phyloP scores from a whole-genome alignment of 2,888 invertebrate species.

The Blastobasis lacticolella region DNA sequence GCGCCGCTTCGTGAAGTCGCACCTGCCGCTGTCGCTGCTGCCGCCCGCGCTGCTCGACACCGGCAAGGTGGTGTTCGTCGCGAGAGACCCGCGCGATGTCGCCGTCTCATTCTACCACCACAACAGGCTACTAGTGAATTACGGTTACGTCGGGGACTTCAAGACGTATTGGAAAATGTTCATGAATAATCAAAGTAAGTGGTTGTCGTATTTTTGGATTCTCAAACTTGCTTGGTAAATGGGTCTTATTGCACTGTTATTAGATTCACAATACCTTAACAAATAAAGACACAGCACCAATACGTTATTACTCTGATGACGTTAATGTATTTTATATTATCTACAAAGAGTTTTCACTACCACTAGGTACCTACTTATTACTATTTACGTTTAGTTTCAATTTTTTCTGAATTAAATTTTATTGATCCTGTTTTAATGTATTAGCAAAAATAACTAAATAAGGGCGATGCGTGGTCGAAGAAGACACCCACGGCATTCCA shows the following conservation, averaged over 20 bases:
- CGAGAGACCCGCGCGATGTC: constrained; percentile 90
- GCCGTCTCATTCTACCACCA: constrained; percentile 88
- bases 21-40: constrained; percentile 83
- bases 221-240: background rate
- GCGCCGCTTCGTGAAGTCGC: constrained; percentile 73
- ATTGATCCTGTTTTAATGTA: too few species aligned
- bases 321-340: constrained; percentile 48
- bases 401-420: constrained; percentile 27
- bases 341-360: too few species aligned
- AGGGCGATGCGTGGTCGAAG: too few species aligned
- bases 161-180: constrained; percentile 75
- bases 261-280: background rate
- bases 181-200: too few species aligned
- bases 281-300: background rate
- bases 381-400: constrained; percentile 47
- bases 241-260: background rate
- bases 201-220: constrained; percentile 3
- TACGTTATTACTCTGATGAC: background rate
- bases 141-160: constrained; percentile 80
- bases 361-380: background rate
- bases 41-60: constrained; percentile 75
- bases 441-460: too few species aligned
- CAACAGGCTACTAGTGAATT: constrained; percentile 79
- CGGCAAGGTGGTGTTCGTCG: constrained; percentile 83
- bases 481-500: too few species aligned